phyloP scores from a whole-genome alignment of 2,888 invertebrate species.

The Drosophila cognata region DNA sequence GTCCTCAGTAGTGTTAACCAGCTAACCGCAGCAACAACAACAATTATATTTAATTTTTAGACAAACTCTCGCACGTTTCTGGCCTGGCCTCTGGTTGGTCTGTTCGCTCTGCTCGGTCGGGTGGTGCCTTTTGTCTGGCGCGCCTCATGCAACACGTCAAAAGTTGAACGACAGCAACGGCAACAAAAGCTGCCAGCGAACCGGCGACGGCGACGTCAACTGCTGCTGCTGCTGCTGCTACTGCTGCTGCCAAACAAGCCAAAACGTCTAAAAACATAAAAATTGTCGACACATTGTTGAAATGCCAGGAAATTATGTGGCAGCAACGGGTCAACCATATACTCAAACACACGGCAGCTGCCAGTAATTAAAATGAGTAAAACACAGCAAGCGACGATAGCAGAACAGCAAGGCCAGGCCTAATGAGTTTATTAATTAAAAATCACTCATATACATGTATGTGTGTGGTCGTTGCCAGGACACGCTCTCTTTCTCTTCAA shows the following conservation, averaged over 20 bases:
- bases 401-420: conserved; percentile 44
- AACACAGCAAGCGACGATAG: conserved; percentile 36
- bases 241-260: conserved; percentile 36
- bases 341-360: conserved; percentile 59
- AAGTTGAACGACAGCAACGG: conserved; percentile 78
- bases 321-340: conserved; percentile 50
- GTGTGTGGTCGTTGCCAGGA: conserved; percentile 21
- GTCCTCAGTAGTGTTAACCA: conserved; percentile 61
- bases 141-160: conserved; percentile 74
- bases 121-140: conserved; percentile 59
- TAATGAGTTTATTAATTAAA: conserved; percentile 81
- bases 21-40: conserved; percentile 61
- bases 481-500: conserved; percentile 29
- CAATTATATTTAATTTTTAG: conserved; percentile 79
- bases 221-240: conserved; percentile 21
- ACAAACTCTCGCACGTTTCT: conserved; percentile 67
- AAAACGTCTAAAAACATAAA: conserved; percentile 68
- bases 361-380: conserved; percentile 78
- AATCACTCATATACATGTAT: conserved; percentile 61
- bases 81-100: conserved; percentile 32
- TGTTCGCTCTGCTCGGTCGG: conserved; percentile 29
- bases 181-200: conserved; percentile 68
- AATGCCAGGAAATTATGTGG: conserved; percentile 77
- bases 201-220: conserved; percentile 54
- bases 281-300: conserved; percentile 73